Evolutionary conservation across 1,140 invertebrate species (phyloP).

Genomic region (Paraescarpia echinospica): DNA sequence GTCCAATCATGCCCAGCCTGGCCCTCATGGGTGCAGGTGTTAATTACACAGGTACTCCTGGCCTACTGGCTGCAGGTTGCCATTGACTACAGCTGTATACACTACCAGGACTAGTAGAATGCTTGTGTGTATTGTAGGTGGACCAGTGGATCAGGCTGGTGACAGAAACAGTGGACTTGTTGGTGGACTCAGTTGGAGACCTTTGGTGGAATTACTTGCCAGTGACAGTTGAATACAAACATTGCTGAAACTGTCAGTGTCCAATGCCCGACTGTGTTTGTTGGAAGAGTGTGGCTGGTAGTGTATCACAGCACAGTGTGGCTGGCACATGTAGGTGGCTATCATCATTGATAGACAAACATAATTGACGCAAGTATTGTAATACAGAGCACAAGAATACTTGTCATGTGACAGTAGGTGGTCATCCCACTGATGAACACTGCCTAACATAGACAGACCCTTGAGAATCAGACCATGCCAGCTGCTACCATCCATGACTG

Average conservation of each 20-base stretch:
- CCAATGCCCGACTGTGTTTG: not conserved
- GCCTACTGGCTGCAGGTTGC: not conserved
- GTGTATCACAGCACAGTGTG: not conserved
- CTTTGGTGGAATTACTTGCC: not conserved
- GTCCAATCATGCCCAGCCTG: not conserved
- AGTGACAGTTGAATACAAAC: not conserved
- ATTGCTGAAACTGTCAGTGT: not conserved
- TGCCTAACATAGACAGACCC: not conserved
- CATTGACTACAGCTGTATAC: not conserved
- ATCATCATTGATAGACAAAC: not conserved
- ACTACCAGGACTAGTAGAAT: not conserved
- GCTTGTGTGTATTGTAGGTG: not conserved
- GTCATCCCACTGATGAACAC: not conserved
- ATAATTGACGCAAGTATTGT: not conserved
- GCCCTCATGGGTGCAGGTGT: not conserved
- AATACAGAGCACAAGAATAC: not conserved
- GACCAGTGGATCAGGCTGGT: not conserved
- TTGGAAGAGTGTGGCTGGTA: not conserved
- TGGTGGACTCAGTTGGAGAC: not conserved
- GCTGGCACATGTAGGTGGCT: not conserved
- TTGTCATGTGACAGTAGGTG: not conserved
- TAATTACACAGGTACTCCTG: not conserved
- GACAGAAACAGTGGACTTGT: not conserved
- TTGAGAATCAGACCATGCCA: not conserved
- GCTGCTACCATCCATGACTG: not conserved